Conservation (phyloP, 2,797 vertebrate genomes). For the Sebastes itinus region DNA sequence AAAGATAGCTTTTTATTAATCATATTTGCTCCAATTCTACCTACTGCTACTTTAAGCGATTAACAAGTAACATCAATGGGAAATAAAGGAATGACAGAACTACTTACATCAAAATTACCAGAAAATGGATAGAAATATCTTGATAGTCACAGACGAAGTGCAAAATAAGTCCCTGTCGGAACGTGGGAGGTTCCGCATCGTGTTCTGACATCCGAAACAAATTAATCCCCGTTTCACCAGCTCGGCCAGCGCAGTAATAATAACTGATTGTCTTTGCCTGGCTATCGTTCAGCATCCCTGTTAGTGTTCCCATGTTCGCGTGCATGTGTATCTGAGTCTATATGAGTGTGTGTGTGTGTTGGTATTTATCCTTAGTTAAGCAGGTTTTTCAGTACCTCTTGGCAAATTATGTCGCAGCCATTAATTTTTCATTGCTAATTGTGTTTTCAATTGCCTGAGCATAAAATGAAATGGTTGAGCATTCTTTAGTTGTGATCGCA, state of each 20-base stretch:
- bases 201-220: not conserved
- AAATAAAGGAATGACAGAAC: not conserved
- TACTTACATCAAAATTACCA: not conserved
- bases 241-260: slow-evolving; percentile 5
- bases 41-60: not conserved
- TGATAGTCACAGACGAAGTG: not conserved
- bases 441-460: slow-evolving; percentile 11
- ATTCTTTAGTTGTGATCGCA: not conserved
- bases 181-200: not conserved
- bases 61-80: not conserved
- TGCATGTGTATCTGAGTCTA: not conserved
- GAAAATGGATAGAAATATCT: not conserved
- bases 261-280: not conserved
- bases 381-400: slow-evolving; percentile 23
- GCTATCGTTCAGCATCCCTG: not conserved
- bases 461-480: slow-evolving; percentile 12
- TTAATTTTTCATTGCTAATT: slow-evolving; percentile 23
- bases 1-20: not conserved
- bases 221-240: slow-evolving; percentile 9
- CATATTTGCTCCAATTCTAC: not conserved
- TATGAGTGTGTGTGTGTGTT: not conserved
- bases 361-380: slow-evolving; percentile 23
- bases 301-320: not conserved
- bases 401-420: not conserved
- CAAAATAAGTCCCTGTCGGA: not conserved